phyloP scores from a whole-genome alignment of 2,797 vertebrate genomes.

The Rhynchonycteris naso region DNA sequence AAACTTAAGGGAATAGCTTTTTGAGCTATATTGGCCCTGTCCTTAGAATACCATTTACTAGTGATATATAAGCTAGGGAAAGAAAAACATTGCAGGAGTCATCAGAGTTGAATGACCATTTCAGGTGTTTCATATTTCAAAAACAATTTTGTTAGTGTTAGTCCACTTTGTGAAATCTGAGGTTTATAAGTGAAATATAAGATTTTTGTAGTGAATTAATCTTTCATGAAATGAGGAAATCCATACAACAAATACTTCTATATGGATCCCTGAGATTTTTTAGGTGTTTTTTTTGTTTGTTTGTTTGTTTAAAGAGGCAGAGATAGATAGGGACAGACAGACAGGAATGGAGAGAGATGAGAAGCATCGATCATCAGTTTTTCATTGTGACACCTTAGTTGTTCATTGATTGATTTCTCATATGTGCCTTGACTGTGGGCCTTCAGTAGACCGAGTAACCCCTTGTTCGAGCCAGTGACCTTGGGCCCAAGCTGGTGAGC shows the following conservation, averaged over 20 bases:
- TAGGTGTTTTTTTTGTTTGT: no score
- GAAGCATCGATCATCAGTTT: no score
- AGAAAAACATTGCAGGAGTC: not conserved
- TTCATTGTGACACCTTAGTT: no score
- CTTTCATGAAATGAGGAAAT: not conserved
- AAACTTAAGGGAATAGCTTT: not conserved
- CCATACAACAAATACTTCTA: not conserved
- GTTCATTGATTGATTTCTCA: no score
- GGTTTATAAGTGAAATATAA: constrained; percentile 8
- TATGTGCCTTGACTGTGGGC: no score
- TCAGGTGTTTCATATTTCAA: not conserved
- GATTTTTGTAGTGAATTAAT: not conserved
- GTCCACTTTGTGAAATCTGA: not conserved
- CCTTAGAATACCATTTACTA: not conserved
- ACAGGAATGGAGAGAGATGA: no score
- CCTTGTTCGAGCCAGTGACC: no score
- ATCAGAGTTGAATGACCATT: not conserved
- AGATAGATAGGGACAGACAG: no score
- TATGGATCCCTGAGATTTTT: not conserved
- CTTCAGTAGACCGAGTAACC: no score
- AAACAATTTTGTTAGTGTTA: not conserved
- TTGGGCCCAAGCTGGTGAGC: no score
- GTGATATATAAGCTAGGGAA: not conserved
- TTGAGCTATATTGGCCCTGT: not conserved
- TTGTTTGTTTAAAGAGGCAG: no score